Conservation (phyloP, 1,140 invertebrate species). For the Drosophila repleta region DNA sequence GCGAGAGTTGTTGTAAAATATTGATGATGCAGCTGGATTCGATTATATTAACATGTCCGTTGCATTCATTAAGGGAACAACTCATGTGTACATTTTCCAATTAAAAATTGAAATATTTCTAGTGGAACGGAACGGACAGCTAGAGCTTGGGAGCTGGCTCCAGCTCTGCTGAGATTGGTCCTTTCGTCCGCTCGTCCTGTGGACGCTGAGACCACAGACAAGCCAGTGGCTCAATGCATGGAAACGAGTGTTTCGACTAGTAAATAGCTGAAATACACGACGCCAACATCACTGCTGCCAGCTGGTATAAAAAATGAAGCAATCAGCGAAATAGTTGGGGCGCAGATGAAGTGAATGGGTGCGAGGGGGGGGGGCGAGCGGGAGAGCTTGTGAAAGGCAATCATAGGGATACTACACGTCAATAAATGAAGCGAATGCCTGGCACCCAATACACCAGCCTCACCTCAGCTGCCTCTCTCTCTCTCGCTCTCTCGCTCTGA, state of each 20-base stretch:
- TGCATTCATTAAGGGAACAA: conserved; percentile 76
- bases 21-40: conserved; percentile 52
- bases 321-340: conserved; percentile 48
- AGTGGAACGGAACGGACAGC: conserved; percentile 44
- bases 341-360: background rate
- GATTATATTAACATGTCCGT: conserved; percentile 61
- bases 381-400: conserved; percentile 59
- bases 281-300: conserved; percentile 61
- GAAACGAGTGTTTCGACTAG: conserved; percentile 12
- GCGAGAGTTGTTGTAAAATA: conserved; percentile 29
- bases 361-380: no score
- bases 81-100: conserved; percentile 82
- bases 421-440: conserved; percentile 70
- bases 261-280: conserved; percentile 39
- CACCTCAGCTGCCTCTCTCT: background rate
- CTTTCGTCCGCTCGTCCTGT: no score
- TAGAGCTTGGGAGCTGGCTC: no score
- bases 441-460: background rate
- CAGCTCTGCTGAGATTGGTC: conserved; percentile 25
- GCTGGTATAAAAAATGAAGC: conserved; percentile 67
- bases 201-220: no score
- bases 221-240: background rate
- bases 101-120: conserved; percentile 82
- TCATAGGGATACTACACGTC: conserved; percentile 77
- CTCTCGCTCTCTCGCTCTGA: background rate